Conservation (phyloP, 1,140 invertebrate species). For the Trachymyrmex cornetzi region DNA sequence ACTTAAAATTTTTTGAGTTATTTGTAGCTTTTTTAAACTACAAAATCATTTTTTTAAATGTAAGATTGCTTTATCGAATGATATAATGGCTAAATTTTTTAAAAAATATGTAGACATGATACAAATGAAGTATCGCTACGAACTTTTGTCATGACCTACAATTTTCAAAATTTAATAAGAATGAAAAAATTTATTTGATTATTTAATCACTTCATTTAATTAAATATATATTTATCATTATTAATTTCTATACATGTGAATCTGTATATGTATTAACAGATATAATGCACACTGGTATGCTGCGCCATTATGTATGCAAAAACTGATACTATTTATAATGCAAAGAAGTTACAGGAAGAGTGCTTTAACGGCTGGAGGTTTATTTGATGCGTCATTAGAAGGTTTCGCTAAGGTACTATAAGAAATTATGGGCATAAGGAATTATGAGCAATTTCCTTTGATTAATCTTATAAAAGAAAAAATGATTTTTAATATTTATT, state of each 20-base stretch:
- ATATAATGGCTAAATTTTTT: too few species aligned
- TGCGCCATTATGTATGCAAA: slow-evolving; percentile 31
- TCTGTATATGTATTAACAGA: slow-evolving; percentile 10
- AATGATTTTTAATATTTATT: slow-evolving; percentile 4
- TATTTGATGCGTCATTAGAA: slow-evolving; percentile 48
- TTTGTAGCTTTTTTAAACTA: too few species aligned
- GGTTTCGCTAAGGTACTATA: slow-evolving; percentile 33
- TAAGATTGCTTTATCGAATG: too few species aligned
- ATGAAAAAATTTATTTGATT: neutral
- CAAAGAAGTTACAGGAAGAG: slow-evolving; percentile 10
- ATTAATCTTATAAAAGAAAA: neutral
- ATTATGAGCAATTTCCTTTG: neutral
- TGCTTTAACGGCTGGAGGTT: slow-evolving; percentile 16
- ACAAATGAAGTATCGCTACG: too few species aligned
- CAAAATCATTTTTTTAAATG: too few species aligned
- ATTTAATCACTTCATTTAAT: neutral
- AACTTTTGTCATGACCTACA: too few species aligned
- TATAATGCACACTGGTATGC: slow-evolving; percentile 14
- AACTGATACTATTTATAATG: slow-evolving; percentile 30
- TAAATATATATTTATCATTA: neutral
- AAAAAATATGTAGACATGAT: too few species aligned
- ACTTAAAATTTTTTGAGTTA: too few species aligned
- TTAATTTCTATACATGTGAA: neutral
- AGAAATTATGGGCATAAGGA: neutral
- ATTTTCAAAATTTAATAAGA: neutral